Evolutionary conservation across 2,113 vertebrate species (phyloP), one percentile per base, ranked within the genome.

Genomic region (Chloropsis hardwickii): DNA sequence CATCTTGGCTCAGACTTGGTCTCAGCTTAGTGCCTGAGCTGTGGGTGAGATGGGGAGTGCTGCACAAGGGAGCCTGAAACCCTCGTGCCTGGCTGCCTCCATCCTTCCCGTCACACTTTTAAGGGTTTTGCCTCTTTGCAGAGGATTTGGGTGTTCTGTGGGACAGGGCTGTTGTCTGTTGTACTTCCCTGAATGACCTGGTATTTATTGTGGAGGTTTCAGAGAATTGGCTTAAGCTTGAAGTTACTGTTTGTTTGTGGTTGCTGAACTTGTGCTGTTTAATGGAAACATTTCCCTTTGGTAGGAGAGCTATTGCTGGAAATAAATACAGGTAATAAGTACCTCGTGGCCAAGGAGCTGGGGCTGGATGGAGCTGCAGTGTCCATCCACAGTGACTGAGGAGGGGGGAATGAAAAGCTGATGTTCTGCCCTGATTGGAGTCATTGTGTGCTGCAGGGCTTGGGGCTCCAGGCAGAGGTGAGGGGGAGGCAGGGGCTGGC

Each of bases 81-180:
- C 76, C 48, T 56, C 8, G 16, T 77, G 48, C 57, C 62, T 54
- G 56, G 9, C 66, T 88, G 62, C 27, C 23, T 86, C 33, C 6
- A 2, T 66, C 60, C 37, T 53, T 57, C 54, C 61, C 0, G 0
- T 27, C 35, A 48, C 0, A 2, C 19, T 87, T 71, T 12, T 18
- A 29, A 27, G 14, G 48, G 9, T 28, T 81, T 86, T 74, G 33
- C 21, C 56, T 31, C 0, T 54, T 62, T 39, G 28, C 61, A 73
- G 70, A 83, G 37, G 42, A 39, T 70, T 58, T 83, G 62, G 25
- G 20, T 88, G 45, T 62, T 77, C 14, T 66, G 33, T 11, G 6
- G 74, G 39, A 22, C 21, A 3, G 33, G 33, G 45, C 45, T 92
- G 62, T 17, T 82, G n/a, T 25, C 37, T 40, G 40, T 25, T n/a